Percentiles rank a stretch among this genome's conserved stretches.
Conservation (phyloP, 1,140 invertebrate species). For the Sipha flava region DNA sequence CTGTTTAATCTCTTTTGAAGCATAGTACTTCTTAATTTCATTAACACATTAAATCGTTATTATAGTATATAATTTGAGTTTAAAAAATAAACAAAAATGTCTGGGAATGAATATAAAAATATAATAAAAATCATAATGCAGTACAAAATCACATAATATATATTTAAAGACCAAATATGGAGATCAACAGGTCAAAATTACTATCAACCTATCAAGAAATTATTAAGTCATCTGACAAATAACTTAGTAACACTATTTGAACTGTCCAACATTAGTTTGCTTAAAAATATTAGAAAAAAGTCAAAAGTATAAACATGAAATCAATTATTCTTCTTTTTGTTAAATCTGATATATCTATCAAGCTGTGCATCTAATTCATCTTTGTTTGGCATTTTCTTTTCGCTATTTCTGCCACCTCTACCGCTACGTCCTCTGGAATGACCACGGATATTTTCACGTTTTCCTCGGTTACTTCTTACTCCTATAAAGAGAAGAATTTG, state of each 20-base stretch:
- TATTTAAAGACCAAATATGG: no score
- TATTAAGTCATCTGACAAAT: neutral
- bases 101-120: no score
- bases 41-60: no score
- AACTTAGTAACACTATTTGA: neutral
- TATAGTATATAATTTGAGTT: no score
- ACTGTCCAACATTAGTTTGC: neutral
- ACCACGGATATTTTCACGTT: neutral
- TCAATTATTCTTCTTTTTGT: slow-evolving; percentile 3
- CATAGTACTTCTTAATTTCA: no score
- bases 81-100: no score
- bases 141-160: no score
- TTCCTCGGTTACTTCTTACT: neutral
- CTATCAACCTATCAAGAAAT: neutral
- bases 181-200: neutral
- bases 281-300: slow-evolving; percentile 12
- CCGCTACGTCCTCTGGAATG: neutral
- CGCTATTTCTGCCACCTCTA: neutral
- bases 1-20: no score
- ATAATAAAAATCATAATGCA: no score
- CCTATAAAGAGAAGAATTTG: no score
- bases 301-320: neutral
- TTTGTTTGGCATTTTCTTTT: slow-evolving; percentile 14
- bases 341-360: slow-evolving; percentile 23
- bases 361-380: slow-evolving; percentile 32